Base-by-base conservation (phyloP, 2,888 invertebrate genomes). In the Ptychoptera contaminata region DNA sequence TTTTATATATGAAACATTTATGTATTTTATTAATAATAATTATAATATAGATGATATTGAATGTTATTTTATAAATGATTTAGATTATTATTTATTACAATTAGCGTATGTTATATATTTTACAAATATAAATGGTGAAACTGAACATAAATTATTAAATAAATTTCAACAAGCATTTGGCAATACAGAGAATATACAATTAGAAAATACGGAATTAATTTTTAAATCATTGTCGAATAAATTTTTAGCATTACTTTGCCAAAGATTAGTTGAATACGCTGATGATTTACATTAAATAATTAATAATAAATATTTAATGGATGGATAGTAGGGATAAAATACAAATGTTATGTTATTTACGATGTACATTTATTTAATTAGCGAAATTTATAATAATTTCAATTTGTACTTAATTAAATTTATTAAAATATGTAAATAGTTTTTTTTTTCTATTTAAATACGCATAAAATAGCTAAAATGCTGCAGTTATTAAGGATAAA, bases 201-300 rank as follows among this genome's bases (percentile, higher is more conserved):
- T 65, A 41, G 58, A 60, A 37, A 60, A 65, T 43, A 63, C 62
- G 38, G 65, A 65, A 50, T 55, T 57, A 47, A 65, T 66, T 44
- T 66, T 66, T 46, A 63, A 65, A 52, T 57, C 56, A 44, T 58
- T 66, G 45, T 60, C 62, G 48, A 62, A 63, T 14, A 62, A 60
- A 52, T 66, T 66, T 52, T 65, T 64, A 54, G 61, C 65, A 43
- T 58, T 61, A 46, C 54, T 65, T 45, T 65, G 65, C 53, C 64
- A 65, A 58, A 61, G 56, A 47, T 37, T 47, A 38, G 38, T 47
- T 30, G 40, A 47, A 23, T 43, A 35, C 16, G 37, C 30, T 36
- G 34, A 41, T 15, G 15, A 41, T 16, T 40, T 7, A 7, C 23
- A 23, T 23, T 23, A 23, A n/a, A n/a, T n/a, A n/a, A n/a, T n/a